A percentile compares a stretch with the other conserved stretches of the same genome.
Conservation (phyloP, 2,888 invertebrate genomes). For the Caenorhabditis becei region DNA sequence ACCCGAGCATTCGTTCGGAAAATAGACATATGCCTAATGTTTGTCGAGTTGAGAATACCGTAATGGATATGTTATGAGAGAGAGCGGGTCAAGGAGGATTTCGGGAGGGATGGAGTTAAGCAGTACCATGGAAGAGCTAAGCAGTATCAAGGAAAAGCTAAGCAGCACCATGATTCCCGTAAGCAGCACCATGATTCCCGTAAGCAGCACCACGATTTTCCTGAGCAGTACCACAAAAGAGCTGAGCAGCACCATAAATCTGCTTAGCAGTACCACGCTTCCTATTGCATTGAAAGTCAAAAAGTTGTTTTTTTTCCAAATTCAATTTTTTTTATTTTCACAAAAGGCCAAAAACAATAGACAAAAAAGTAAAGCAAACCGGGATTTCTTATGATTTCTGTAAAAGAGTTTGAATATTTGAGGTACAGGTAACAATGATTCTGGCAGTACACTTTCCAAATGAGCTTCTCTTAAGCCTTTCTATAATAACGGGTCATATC, state of each 20-base stretch:
- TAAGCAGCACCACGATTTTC: neutral
- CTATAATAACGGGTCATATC: constrained; percentile 73
- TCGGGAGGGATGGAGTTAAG: too few relatives aligned
- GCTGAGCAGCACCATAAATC: neutral
- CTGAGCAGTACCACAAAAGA: too few relatives aligned
- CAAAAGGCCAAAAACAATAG: too few relatives aligned
- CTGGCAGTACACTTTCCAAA: neutral
- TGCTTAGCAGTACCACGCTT: too few relatives aligned
- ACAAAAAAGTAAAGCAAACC: constrained; percentile 22
- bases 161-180: neutral
- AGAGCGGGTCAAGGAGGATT: neutral
- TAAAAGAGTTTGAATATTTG: neutral
- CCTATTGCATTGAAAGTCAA: neutral
- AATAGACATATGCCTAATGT: constrained; percentile 28
- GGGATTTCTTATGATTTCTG: neutral
- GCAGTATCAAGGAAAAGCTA: neutral
- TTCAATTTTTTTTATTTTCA: too few relatives aligned
- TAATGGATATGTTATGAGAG: constrained; percentile 3
- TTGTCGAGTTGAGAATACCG: constrained; percentile 12
- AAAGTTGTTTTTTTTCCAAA: too few relatives aligned
- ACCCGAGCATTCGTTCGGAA: constrained; percentile 47
- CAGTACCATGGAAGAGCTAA: too few relatives aligned
- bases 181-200: too few relatives aligned
- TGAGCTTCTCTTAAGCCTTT: constrained; percentile 30
- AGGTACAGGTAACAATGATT: neutral